A percentile compares a stretch with the other conserved stretches of the same genome.
Conservation (phyloP, 2,113 vertebrate genomes). For the Nycticebus coucang region DNA sequence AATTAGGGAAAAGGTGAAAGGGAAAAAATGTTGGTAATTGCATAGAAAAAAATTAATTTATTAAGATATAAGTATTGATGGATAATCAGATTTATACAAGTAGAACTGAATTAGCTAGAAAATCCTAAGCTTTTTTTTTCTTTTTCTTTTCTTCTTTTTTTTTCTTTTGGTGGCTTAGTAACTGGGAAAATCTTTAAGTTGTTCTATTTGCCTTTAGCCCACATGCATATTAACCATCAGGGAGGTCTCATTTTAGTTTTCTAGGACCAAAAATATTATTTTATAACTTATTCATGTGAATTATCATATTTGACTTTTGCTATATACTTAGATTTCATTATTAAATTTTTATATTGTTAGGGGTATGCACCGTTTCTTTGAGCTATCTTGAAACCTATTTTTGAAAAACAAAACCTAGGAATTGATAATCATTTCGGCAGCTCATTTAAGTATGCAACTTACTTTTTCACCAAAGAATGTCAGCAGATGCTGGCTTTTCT, state of each 20-base stretch:
- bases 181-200: neutral
- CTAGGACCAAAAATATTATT: slow-evolving; percentile 26
- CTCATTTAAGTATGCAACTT: slow-evolving; percentile 22
- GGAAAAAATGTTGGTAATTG: neutral
- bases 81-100: neutral
- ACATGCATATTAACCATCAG: neutral
- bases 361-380: neutral
- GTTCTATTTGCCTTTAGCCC: neutral
- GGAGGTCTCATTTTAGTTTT: slow-evolving; percentile 39
- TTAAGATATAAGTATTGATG: neutral
- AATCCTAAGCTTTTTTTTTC: neutral
- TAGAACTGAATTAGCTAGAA: neutral
- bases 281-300: slow-evolving; percentile 45
- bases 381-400: slow-evolving; percentile 26
- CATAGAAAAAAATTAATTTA: neutral
- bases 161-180: neutral
- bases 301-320: slow-evolving; percentile 32
- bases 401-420: slow-evolving; percentile 55
- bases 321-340: slow-evolving; percentile 18
- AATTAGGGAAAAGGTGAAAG: slow-evolving; percentile 34
- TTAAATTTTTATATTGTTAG: slow-evolving; percentile 43
- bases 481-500: slow-evolving; percentile 41
- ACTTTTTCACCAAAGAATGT: slow-evolving; percentile 73
- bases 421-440: slow-evolving; percentile 63
- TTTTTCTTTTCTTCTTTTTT: neutral